Conservation (phyloP, 1,140 invertebrate species). For the Latrodectus geometricus region DNA sequence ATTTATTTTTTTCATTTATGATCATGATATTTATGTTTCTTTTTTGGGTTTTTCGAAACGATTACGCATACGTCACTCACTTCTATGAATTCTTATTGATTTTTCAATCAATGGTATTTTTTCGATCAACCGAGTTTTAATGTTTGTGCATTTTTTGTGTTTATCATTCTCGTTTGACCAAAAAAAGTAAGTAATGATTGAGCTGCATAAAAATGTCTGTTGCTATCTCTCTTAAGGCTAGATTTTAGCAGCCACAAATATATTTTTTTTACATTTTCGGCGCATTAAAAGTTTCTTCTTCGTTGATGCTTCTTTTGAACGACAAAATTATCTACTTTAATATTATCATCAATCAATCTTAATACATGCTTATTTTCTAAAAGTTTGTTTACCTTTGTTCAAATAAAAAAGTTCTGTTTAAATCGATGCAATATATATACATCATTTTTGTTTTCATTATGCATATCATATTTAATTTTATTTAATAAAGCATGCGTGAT, state of each 20-base stretch:
- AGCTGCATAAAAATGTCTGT: slow-evolving; percentile 21
- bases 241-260: not conserved
- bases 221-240: slow-evolving; percentile 13
- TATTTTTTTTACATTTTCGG: not conserved
- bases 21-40: not conserved
- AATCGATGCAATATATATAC: too few relatives aligned
- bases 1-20: not conserved
- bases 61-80: not conserved
- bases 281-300: not conserved
- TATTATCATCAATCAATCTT: slow-evolving; percentile 23
- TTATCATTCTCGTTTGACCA: slow-evolving; percentile 12
- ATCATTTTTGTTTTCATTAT: too few relatives aligned
- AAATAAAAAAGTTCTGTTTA: too few relatives aligned
- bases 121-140: slow-evolving; percentile 15
- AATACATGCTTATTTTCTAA: slow-evolving; percentile 15
- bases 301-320: not conserved
- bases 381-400: too few relatives aligned
- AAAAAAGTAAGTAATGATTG: slow-evolving; percentile 28
- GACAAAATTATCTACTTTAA: slow-evolving; percentile 1
- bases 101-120: slow-evolving; percentile 26
- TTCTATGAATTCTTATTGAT: slow-evolving; percentile 32
- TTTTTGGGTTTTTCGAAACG: not conserved
- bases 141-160: slow-evolving; percentile 27
- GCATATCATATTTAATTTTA: too few relatives aligned
- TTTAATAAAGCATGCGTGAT: too few relatives aligned